Evolutionary conservation across 2,797 vertebrate genomes (phyloP), one percentile per base, ranked within the genome.

Genomic region (Eurystomus glaucurus): DNA sequence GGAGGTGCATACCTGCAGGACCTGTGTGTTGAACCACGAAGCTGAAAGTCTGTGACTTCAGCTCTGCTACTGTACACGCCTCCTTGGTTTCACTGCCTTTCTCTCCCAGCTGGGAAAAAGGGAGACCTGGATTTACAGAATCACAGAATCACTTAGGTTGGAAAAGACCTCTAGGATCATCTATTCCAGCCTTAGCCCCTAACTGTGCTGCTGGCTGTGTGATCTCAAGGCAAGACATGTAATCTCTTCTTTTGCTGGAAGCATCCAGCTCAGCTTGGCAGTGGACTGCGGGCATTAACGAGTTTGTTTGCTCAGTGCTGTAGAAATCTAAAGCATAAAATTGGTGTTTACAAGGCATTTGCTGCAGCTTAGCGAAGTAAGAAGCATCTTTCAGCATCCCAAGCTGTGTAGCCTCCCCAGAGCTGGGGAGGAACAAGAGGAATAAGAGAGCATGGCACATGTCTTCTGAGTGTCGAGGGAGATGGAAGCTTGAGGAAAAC

Each of bases 251-350:
- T 72, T 81, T 93, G 37, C 68, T 90, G 86, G 81, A 83, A 85
- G 75, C 58, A 68, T 80, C 81, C 57, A 69, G 81, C 61, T 45
- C 71, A 92, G 71, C 60, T 70, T 95, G 77, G 91, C 45, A 68
- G 84, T 72, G 68, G 45, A n/a, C 86, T 23, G 21, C 64, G 41
- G 50, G 85, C 71, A 85, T 96, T 92, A 87, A 61, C 57, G 65
- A 78, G 68, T 89, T 77, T 76, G 88, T 95, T 92, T 94, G 55
- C 66, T 80, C 39, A 51, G 64, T 68, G 52, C 61, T 91, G n/a
- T 77, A 57, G 86, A 94, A 89, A 94, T 89, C 37, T 92, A 58
- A 96, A 91, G 95, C 90, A 80, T 9, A 9, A 89, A 89, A 70
- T 93, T n/a, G 54, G 61, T 80, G 52, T 95, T 96, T 95, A 80